Percentiles rank a stretch among this genome's conserved stretches.
Conservation (phyloP, 2,888 invertebrate species). For the Agriopis leucophaearia region DNA sequence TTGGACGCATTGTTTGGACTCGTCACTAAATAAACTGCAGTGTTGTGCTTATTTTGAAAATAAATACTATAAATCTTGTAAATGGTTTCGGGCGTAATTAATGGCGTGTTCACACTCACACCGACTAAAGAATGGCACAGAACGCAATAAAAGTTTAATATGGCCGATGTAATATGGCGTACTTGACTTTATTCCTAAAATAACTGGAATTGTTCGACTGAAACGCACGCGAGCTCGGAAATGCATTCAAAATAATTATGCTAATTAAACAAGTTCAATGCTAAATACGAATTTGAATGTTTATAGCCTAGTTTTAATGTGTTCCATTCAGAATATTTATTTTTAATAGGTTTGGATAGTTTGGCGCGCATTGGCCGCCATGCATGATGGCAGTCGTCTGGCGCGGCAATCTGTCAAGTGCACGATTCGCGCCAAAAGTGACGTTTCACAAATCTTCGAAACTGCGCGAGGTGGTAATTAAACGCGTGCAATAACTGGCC, state of each 20-base stretch:
- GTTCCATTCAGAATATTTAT: conserved; percentile 17
- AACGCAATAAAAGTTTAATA: conserved; percentile 79
- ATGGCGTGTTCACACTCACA: conserved; percentile 75
- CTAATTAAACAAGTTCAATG: conserved; percentile 63
- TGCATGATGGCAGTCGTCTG: conserved; percentile 45
- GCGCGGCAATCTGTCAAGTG: conserved; percentile 67
- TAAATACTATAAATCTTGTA: conserved; percentile 79
- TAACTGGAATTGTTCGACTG: conserved; percentile 59
- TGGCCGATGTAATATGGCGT: conserved; percentile 70
- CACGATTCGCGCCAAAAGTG: conserved; percentile 73
- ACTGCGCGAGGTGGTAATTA: conserved; percentile 78
- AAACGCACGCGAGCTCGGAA: conserved; percentile 63
- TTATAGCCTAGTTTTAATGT: conserved; percentile 37
- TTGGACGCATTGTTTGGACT: conserved; percentile 44
- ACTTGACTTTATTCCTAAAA: conserved; percentile 68
- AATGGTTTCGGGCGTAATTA: conserved; percentile 80
- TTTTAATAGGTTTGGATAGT: neutral
- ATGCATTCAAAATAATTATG: conserved; percentile 56
- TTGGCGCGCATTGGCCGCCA: conserved; percentile 46
- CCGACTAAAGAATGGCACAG: conserved; percentile 74
- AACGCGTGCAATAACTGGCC: conserved; percentile 81
- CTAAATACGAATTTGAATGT: conserved; percentile 50
- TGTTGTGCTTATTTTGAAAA: conserved; percentile 66
- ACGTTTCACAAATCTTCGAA: conserved; percentile 80
- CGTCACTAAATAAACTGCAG: conserved; percentile 53